Evolutionary conservation across 2,113 vertebrate species (phyloP).

Genomic region (Sphyrna mokarran): DNA sequence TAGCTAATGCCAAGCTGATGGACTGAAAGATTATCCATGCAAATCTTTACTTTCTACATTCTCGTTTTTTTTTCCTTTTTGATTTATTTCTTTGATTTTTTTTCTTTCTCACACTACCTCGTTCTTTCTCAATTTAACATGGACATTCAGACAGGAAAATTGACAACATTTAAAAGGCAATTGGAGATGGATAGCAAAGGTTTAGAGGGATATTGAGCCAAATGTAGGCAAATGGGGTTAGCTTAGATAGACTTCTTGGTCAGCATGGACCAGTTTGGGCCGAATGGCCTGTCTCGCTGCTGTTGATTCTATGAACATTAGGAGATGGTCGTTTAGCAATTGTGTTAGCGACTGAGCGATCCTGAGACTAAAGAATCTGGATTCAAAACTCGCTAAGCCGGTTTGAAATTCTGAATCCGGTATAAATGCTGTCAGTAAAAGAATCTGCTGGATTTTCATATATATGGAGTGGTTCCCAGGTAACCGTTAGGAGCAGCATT

Average conservation of each 20-base stretch:
- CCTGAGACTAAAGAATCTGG: background rate
- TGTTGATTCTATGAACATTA: too few relatives aligned
- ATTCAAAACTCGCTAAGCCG: background rate
- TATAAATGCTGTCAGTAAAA: background rate
- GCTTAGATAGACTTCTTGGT: too few relatives aligned
- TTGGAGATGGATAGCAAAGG: too few relatives aligned
- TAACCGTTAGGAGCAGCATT: background rate
- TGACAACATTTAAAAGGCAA: too few relatives aligned
- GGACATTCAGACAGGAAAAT: too few relatives aligned
- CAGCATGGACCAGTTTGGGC: too few relatives aligned
- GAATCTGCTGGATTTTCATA: background rate
- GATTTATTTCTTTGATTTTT: background rate
- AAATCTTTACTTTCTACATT: rapidly evolving
- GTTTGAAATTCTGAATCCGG: background rate
- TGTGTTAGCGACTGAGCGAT: too few relatives aligned
- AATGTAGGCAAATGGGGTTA: too few relatives aligned
- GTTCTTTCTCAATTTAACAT: background rate
- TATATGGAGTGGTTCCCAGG: background rate
- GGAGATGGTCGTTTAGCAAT: background rate
- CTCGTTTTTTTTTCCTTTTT: background rate
- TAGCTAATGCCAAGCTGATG: background rate
- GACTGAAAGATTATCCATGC: background rate
- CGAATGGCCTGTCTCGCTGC: too few relatives aligned
- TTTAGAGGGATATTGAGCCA: too few relatives aligned
- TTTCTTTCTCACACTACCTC: background rate